A percentile compares a stretch with the other conserved stretches of the same genome.
phyloP scores from a whole-genome alignment of 2,113 vertebrate genomes.

The Charadrius vociferus region DNA sequence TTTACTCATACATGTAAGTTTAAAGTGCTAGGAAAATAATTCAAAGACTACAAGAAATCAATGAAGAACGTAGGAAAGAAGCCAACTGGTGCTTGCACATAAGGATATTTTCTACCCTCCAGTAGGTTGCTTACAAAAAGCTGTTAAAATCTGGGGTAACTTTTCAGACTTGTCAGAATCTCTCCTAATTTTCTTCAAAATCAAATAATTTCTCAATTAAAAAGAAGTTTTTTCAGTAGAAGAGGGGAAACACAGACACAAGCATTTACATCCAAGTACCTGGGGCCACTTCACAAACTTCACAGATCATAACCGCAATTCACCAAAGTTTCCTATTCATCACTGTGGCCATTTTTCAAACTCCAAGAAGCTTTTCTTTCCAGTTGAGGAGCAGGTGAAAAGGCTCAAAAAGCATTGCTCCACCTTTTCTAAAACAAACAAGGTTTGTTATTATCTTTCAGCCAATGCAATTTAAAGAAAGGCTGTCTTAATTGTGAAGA shows the following conservation, averaged over 20 bases:
- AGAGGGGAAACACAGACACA: not conserved
- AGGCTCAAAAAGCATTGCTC: not conserved
- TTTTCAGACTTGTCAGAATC: accelerated
- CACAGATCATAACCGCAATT: not conserved
- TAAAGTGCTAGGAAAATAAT: not conserved
- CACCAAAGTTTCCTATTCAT: not conserved
- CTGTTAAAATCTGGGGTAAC: not conserved
- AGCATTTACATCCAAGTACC: not conserved
- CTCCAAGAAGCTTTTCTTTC: not conserved
- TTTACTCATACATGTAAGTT: not conserved
- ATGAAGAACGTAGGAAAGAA: not conserved
- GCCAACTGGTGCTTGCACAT: not conserved
- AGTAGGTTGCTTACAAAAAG: not conserved
- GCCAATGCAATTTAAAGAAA: not conserved
- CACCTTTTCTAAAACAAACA: not conserved
- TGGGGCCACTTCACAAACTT: not conserved
- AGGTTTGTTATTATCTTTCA: not conserved
- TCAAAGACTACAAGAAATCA: not conserved
- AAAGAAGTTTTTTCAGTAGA: not conserved
- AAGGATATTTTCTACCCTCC: not conserved
- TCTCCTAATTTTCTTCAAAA: not conserved
- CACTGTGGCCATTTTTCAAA: not conserved
- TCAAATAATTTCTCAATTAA: not conserved
- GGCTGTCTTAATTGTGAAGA: not conserved
- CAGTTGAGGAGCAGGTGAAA: not conserved